Evolutionary conservation across 2,797 vertebrate genomes (phyloP).

Genomic region (Sarcophilus harrisii): DNA sequence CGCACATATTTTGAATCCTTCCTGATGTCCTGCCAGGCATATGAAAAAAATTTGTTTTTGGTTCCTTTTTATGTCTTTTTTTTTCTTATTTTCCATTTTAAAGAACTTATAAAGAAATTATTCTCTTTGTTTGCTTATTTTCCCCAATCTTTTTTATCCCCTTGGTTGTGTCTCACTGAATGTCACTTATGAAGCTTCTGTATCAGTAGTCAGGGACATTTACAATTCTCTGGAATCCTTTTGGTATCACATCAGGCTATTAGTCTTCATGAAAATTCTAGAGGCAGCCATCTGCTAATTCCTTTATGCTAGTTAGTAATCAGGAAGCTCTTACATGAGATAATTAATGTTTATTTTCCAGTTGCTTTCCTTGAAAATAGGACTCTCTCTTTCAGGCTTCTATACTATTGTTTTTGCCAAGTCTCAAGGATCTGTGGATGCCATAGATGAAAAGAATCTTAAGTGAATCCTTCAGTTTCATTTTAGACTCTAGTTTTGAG

Average conservation of each 20-base stretch:
- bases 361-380: neutral
- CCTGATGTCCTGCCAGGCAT: no score
- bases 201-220: neutral
- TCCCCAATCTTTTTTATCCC: neutral
- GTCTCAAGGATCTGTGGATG: neutral
- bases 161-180: neutral
- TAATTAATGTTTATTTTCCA: conserved; percentile 1
- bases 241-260: neutral
- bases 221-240: neutral
- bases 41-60: no score
- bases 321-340: neutral
- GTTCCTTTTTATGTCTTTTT: no score
- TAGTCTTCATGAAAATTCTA: neutral
- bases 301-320: neutral
- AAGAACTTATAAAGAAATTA: no score
- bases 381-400: neutral
- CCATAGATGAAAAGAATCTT: neutral
- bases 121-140: neutral
- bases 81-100: no score
- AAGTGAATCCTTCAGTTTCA: neutral
- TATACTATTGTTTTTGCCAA: neutral
- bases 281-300: neutral
- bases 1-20: no score
- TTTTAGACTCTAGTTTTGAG: neutral
- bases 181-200: neutral